Evolutionary conservation across 2,113 vertebrate species (phyloP).

Genomic region (Pachyramphus minor): DNA sequence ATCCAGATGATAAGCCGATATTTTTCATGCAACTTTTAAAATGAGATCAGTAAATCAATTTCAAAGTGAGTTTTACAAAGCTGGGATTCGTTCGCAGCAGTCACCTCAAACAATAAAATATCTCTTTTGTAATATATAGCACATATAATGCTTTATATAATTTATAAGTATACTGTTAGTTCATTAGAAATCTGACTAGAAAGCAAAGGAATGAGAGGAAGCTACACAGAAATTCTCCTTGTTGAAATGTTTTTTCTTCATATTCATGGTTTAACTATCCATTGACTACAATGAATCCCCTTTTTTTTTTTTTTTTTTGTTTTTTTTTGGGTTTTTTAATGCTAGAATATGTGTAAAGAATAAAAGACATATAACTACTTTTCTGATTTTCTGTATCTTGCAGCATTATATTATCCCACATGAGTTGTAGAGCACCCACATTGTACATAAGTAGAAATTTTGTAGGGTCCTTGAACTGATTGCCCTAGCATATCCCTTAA

Average conservation of each 20-base stretch:
- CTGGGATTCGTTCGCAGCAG: slow-evolving; percentile 10
- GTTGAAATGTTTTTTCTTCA: background rate
- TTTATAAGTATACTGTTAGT: background rate
- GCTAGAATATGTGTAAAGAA: background rate
- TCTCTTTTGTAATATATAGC: background rate
- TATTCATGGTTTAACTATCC: background rate
- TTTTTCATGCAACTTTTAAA: background rate
- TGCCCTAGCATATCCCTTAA: background rate
- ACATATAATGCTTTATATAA: background rate
- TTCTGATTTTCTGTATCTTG: background rate
- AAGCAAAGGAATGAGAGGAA: background rate
- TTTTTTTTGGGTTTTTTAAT: background rate
- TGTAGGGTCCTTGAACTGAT: background rate
- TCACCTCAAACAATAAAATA: background rate
- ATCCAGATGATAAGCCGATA: background rate
- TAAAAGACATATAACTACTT: background rate
- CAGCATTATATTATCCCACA: background rate
- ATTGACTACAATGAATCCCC: background rate
- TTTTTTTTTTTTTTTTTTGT: background rate
- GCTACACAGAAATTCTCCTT: background rate
- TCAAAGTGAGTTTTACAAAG: slow-evolving; percentile 1
- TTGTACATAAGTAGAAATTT: background rate
- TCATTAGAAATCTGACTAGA: slow-evolving; percentile 6
- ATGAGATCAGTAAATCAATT: slow-evolving; percentile 15
- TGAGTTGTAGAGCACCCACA: background rate